Conservation (phyloP, 1,140 invertebrate species). For the Chrysopa pallens region DNA sequence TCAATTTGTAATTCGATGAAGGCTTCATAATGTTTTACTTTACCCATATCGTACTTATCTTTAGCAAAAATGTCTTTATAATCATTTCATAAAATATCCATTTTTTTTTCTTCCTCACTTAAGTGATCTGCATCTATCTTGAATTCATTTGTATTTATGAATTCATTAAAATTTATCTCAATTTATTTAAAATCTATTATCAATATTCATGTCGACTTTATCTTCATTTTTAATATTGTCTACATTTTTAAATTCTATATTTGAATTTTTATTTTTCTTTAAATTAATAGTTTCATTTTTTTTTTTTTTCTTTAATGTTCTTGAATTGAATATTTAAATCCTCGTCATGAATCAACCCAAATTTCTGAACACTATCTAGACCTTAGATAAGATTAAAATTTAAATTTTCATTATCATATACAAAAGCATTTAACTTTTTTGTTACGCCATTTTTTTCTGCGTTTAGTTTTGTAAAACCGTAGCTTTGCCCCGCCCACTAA, state of each 20-base stretch:
- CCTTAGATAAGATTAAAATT: constrained; percentile 11
- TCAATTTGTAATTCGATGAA: constrained; percentile 13
- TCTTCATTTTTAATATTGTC: no score
- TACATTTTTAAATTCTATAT: background rate
- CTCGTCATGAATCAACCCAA: constrained; percentile 10
- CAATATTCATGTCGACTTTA: constrained; percentile 2
- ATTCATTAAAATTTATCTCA: constrained; percentile 11
- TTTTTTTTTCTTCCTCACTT: constrained; percentile 11
- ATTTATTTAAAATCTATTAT: constrained; percentile 1
- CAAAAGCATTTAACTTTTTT: constrained; percentile 10
- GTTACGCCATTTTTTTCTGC: constrained; percentile 11
- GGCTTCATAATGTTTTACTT: constrained; percentile 14
- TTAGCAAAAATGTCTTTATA: constrained; percentile 15
- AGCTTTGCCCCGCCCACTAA: constrained; percentile 9
- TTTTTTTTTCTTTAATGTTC: constrained; percentile 4
- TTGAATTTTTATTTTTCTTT: background rate
- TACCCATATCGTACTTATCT: constrained; percentile 14
- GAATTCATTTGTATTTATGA: constrained; percentile 10
- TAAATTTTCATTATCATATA: constrained; percentile 11
- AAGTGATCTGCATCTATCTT: no score
- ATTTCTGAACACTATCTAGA: constrained; percentile 10
- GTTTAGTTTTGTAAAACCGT: constrained; percentile 9
- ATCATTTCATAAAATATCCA: constrained; percentile 5
- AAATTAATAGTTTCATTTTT: background rate
- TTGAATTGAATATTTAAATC: constrained; percentile 10